These are phyloP conservation scores for rat (Rattus norvegicus) DNA, from an alignment of 2,113 vertebrate genomes.

Conservation along the genomic window DNA sequence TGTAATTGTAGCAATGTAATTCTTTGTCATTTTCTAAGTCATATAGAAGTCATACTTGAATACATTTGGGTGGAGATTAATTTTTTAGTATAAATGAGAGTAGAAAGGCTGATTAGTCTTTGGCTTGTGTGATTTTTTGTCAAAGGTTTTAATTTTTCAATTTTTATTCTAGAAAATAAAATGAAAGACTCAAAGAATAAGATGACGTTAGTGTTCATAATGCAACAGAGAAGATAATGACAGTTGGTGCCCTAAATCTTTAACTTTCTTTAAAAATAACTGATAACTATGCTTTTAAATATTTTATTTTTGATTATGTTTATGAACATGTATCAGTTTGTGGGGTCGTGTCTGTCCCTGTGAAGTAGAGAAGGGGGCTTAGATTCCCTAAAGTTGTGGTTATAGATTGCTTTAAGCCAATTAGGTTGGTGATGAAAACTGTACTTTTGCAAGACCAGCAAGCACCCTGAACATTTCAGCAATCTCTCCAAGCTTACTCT, in stretches of 20 bases:
- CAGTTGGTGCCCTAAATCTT: not conserved
- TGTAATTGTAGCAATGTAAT: not conserved
- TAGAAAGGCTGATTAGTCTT: not conserved
- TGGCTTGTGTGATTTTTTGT: not conserved
- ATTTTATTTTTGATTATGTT: not conserved
- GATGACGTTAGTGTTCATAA: not conserved
- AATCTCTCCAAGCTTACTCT: not conserved
- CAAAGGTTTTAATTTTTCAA: constrained; percentile 19
- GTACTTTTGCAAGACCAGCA: not conserved
- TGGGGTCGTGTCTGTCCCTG: no score
- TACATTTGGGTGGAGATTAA: not conserved
- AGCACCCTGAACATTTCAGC: not conserved
- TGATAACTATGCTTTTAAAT: not conserved
- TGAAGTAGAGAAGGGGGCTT: not conserved
- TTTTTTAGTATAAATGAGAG: not conserved
- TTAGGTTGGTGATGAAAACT: not conserved
- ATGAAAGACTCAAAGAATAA: not conserved
- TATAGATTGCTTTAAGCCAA: not conserved
- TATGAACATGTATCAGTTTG: not conserved
- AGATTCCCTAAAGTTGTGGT: no score
- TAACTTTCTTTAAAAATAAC: not conserved
- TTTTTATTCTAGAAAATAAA: not conserved
- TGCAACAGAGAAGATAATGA: not conserved
- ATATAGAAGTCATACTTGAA: not conserved
- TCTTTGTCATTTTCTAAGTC: not conserved